These are phyloP conservation scores for Drosophila sordidula DNA, from an alignment of 2,888 invertebrate genomes.

Conservation along the genomic window DNA sequence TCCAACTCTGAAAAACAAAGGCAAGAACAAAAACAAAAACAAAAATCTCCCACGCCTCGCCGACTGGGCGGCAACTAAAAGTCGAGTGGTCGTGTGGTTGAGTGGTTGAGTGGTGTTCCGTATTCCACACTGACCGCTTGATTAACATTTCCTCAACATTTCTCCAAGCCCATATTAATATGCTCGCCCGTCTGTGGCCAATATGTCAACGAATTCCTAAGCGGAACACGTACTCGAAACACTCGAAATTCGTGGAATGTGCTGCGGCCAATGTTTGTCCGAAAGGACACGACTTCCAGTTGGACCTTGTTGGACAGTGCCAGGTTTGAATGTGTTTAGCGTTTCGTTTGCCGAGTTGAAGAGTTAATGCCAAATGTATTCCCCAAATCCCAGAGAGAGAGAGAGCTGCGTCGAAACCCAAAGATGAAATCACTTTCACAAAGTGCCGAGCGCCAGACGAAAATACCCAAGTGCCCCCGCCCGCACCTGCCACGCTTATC, in stretches of 20 bases:
- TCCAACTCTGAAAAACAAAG: slow-evolving; percentile 39
- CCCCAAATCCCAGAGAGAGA: slow-evolving; percentile 60
- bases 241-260: slow-evolving; percentile 74
- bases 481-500: slow-evolving; percentile 38
- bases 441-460: slow-evolving; percentile 62
- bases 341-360: slow-evolving; percentile 51
- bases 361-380: slow-evolving; percentile 70
- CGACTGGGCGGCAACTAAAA: slow-evolving; percentile 49
- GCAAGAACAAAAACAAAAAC: slow-evolving; percentile 21
- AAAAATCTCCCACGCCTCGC: slow-evolving; percentile 71
- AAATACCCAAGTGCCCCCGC: not conserved
- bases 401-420: slow-evolving; percentile 1
- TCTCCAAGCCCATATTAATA: slow-evolving; percentile 63
- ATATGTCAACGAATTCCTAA: slow-evolving; percentile 79
- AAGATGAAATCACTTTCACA: slow-evolving; percentile 73
- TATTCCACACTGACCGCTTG: slow-evolving; percentile 77
- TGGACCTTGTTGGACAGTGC: slow-evolving; percentile 19
- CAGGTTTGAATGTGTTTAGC: slow-evolving; percentile 65
- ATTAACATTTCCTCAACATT: slow-evolving; percentile 76
- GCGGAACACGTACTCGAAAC: slow-evolving; percentile 72
- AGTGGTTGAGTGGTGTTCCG: slow-evolving; percentile 48
- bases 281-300: slow-evolving; percentile 49
- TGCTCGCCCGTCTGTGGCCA: slow-evolving; percentile 68
- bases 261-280: slow-evolving; percentile 1
- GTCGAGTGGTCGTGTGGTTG: slow-evolving; percentile 47